Conservation (phyloP, 1,140 invertebrate genomes). For the Apis mellifera region Amel_HAv3.1 CM009938.2:6019001-6019500, state of each 20-base stretch:
- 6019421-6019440: background rate
- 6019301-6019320: constrained; percentile 67
- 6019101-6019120: constrained; percentile 73
- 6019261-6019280: constrained; percentile 37
- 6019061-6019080: constrained; percentile 43
- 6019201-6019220: constrained; percentile 73
- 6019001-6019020: constrained; percentile 42
- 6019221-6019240: constrained; percentile 60
- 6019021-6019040: background rate
- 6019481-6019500: no score
- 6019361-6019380: background rate
- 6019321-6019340: background rate
- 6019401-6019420: background rate
- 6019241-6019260: background rate
- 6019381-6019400: no score
- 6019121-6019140: constrained; percentile 75
- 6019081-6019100: constrained; percentile 66
- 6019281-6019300: constrained; percentile 62
- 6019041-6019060: constrained; percentile 31
- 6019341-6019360: background rate
- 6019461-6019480: no score
- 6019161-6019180: constrained; percentile 75
- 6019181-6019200: constrained; percentile 74
- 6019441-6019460: background rate
- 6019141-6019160: constrained; percentile 69